Evolutionary conservation across 2,797 vertebrate species (phyloP).

Genomic region (Schizopygopsis pylzovi): DNA sequence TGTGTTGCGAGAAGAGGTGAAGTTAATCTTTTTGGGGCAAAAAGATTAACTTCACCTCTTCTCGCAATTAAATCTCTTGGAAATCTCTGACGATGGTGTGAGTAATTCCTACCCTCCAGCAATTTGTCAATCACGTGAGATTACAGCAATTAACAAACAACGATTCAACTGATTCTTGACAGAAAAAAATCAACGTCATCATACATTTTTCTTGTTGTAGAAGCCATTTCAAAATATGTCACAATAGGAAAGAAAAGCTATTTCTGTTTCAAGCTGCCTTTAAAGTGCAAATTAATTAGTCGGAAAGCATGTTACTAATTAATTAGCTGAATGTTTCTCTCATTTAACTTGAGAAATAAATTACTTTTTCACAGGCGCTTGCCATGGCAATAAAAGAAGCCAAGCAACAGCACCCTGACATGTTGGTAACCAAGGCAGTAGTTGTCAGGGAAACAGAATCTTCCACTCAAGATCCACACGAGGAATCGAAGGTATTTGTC

Average conservation of each 20-base stretch:
- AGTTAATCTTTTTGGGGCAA: too few species aligned
- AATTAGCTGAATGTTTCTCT: constrained; percentile 19
- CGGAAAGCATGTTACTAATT: constrained; percentile 25
- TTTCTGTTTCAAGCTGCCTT: not conserved
- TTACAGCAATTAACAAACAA: not conserved
- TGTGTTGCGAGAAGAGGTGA: too few species aligned
- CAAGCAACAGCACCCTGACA: constrained; percentile 97
- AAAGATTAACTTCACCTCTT: not conserved
- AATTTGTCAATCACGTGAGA: not conserved
- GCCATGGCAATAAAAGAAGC: constrained; percentile 99
- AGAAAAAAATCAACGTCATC: not conserved
- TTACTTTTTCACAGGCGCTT: constrained; percentile 82
- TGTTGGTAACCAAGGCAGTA: constrained; percentile 99
- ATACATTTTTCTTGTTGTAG: not conserved
- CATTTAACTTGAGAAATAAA: constrained; percentile 29
- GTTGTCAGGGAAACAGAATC: constrained; percentile 99
- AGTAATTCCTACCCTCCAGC: not conserved
- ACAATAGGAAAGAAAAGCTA: not conserved
- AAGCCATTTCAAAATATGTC: not conserved
- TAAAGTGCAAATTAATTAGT: constrained; percentile 3
- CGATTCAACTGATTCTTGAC: not conserved
- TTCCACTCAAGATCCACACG: constrained; percentile 88
- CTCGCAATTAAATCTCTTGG: not conserved
- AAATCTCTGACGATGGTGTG: not conserved
- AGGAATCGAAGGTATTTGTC: constrained; percentile 84